These are phyloP conservation scores for Drosophila pectinifera DNA, from an alignment of 1,140 invertebrate species.

Conservation along the genomic window DNA sequence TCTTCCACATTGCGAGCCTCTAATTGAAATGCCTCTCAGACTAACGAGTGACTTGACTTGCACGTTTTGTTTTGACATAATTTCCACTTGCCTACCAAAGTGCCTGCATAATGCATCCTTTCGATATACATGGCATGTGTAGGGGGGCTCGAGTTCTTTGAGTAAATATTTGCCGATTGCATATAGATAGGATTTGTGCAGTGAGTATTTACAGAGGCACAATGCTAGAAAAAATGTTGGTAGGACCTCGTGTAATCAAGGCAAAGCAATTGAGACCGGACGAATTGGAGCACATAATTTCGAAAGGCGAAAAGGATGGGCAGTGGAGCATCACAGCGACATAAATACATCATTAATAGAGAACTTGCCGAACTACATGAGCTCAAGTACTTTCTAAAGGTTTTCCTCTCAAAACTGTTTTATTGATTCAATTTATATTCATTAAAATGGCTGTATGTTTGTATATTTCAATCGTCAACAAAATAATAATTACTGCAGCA, in stretches of 20 bases:
- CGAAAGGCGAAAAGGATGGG: background rate
- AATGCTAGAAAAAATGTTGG: conserved; percentile 17
- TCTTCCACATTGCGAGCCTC: conserved; percentile 37
- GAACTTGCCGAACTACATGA: background rate
- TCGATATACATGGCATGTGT: conserved; percentile 8
- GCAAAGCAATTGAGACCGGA: conserved; percentile 18
- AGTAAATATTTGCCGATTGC: conserved; percentile 76
- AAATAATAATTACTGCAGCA: too few species aligned
- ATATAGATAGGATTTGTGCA: conserved; percentile 75
- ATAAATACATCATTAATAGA: conserved; percentile 10
- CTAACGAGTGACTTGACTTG: conserved; percentile 62
- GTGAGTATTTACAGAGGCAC: conserved; percentile 55
- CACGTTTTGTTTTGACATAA: conserved; percentile 79
- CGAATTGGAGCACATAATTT: conserved; percentile 3
- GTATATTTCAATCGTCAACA: too few species aligned
- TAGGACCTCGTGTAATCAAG: conserved; percentile 16
- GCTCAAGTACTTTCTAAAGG: background rate
- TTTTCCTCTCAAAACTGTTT: background rate
- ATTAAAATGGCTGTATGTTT: too few species aligned
- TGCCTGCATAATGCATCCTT: conserved; percentile 64
- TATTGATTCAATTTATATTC: background rate
- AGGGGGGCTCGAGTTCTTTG: conserved; percentile 13
- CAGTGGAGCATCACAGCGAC: background rate
- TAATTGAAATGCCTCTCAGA: conserved; percentile 68
- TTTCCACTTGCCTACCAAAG: conserved; percentile 71